Conservation (phyloP, 2,797 vertebrate species). For the Lepus townsendii region DNA sequence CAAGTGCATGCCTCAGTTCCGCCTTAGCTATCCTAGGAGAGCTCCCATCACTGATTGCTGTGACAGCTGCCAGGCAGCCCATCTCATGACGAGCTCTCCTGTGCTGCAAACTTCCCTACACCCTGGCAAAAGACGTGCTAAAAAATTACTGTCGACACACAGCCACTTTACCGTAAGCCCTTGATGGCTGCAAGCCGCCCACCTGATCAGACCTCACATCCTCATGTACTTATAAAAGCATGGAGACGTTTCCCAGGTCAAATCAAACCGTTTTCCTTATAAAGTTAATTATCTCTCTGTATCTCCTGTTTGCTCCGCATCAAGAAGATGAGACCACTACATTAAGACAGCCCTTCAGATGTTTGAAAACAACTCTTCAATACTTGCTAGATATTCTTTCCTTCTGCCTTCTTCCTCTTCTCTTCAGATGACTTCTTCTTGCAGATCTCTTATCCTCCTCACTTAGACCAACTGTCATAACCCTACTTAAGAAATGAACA, state of each 20-base stretch:
- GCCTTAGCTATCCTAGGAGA: neutral
- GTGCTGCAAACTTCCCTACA: neutral
- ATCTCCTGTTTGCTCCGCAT: neutral
- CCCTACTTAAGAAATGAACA: slow-evolving; percentile 6
- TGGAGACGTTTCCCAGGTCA: neutral
- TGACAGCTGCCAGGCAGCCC: neutral
- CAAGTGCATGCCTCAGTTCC: neutral
- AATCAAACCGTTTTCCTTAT: slow-evolving; percentile 3
- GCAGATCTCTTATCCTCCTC: neutral
- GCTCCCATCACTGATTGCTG: neutral
- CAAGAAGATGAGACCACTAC: neutral
- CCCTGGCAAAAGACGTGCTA: neutral
- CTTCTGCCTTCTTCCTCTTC: neutral
- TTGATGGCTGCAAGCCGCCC: neutral
- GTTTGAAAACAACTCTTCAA: neutral
- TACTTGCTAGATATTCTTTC: slow-evolving; percentile 1
- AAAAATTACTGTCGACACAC: neutral
- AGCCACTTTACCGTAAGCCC: neutral
- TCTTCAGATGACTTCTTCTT: slow-evolving; percentile 34
- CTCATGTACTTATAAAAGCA: neutral
- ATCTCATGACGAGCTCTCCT: neutral
- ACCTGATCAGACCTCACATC: neutral
- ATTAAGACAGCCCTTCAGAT: neutral
- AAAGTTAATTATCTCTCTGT: neutral
- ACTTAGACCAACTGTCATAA: neutral